Conservation (phyloP, 2,113 vertebrate species). For the Corythornis cristatus region DNA sequence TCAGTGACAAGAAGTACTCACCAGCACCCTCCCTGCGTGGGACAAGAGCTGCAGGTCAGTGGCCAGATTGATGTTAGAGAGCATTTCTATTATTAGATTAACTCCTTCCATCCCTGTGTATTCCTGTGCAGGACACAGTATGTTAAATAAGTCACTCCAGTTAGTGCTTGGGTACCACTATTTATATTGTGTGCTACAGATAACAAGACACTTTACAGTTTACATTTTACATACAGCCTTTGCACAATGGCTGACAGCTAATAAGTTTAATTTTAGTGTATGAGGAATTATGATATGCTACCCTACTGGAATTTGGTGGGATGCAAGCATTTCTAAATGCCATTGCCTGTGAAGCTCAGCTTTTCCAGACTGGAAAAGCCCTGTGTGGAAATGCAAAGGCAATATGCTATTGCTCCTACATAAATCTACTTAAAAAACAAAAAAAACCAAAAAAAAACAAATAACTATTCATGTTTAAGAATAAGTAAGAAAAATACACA, state of each 20-base stretch:
- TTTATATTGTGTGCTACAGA: neutral
- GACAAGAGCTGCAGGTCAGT: constrained; percentile 86
- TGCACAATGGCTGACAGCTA: neutral
- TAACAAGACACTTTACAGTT: neutral
- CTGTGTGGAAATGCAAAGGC: neutral
- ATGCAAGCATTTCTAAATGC: neutral
- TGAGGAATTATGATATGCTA: neutral
- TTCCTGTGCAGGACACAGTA: constrained; percentile 66
- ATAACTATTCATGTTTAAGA: neutral
- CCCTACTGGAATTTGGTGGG: neutral
- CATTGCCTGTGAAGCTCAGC: neutral
- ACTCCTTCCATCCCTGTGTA: constrained; percentile 77
- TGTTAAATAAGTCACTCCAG: neutral
- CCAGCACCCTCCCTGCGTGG: constrained; percentile 81
- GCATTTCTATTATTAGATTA: constrained; percentile 93
- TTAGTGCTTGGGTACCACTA: neutral
- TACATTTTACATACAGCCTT: neutral
- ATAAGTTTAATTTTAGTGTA: neutral
- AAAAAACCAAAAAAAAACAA: neutral
- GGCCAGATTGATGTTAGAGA: constrained; percentile 90
- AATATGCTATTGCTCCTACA: neutral
- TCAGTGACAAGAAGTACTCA: constrained; percentile 62
- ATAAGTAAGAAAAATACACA: neutral
- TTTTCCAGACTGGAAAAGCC: neutral
- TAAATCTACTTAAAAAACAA: neutral